Base-by-base conservation (phyloP, 2,113 vertebrate species). In the Coregonus clupeaformis region DNA sequence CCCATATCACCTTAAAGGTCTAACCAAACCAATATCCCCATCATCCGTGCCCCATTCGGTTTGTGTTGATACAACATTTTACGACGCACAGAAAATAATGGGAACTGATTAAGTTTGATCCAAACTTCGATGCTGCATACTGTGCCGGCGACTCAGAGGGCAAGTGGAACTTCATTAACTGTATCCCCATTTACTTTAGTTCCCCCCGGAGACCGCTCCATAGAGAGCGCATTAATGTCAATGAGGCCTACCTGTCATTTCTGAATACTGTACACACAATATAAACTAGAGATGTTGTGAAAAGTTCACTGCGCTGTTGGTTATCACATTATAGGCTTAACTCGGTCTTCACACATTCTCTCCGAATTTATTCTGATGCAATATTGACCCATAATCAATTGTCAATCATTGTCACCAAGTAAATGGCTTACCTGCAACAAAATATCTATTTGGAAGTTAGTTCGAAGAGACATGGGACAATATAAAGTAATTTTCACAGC, bases 101-200 rank as follows among this genome's bases (percentile, higher is more conserved):
- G 72, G 67, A 82, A 80, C 77, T 73, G 72, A 82, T 72, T 69
- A 85, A 86, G 78, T 89, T 82, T 81, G 57, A 75, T 60, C 45
- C 68, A 85, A 90, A 89, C 78, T 82, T 87, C 69, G 71, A 69
- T 65, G 80, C 85, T 65, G 75, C 89, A 87, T 77, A 88, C 82
- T 90, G 88, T 77, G 89, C 78, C 80, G 73, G 86, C 79, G 86
- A 84, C 84, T 80, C 84, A 86, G 89, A 89, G 88, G 89, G 86
- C 88, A 91, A 91, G 91, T 85, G 88, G 82, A 75, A 87, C 84
- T 89, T 91, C 89, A 91, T 91, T 91, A 92, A 88, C 78, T 78
- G 82, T 77, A 82, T 89, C 84, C 82, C 80, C 85, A 70, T 89
- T 89, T 78, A 82, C 90, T 80, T 74, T 73, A 89, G 84, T 86